Conservation (phyloP, 2,797 vertebrate genomes). For the Oreochromis mossambicus region DNA sequence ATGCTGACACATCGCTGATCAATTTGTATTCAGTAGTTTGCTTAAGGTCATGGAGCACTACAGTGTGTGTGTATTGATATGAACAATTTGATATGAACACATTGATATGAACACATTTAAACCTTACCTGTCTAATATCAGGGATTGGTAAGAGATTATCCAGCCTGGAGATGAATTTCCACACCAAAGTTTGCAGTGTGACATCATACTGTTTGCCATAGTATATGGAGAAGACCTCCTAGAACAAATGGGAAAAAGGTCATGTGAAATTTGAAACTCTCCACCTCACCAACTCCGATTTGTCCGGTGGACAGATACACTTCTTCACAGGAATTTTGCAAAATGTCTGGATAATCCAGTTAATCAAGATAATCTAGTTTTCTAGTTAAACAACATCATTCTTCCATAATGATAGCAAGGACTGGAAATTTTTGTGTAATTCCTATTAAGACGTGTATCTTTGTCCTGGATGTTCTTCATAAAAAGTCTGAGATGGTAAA, state of each 20-base stretch:
- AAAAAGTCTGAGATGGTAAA: neutral
- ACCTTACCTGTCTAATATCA: constrained; percentile 48
- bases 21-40: neutral
- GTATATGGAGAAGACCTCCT: constrained; percentile 28
- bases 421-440: neutral
- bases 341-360: neutral
- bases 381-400: neutral
- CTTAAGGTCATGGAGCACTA: neutral
- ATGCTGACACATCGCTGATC: neutral
- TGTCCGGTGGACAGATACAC: neutral
- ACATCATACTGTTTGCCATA: constrained; percentile 18
- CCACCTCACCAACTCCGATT: neutral
- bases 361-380: neutral
- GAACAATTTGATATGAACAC: neutral
- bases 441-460: neutral
- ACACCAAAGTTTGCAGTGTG: constrained; percentile 52
- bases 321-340: neutral
- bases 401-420: neutral
- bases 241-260: neutral
- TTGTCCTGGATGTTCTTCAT: neutral
- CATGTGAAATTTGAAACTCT: neutral
- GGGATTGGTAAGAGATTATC: constrained; percentile 67
- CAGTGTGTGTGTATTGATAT: neutral
- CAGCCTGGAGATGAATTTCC: constrained; percentile 75
- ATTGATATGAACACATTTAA: neutral